A percentile compares a stretch with the other conserved stretches of the same genome.
These are phyloP conservation scores for Porites rus DNA, from an alignment of 92 coral and sea anemone species.

Conservation along the genomic window DNA sequence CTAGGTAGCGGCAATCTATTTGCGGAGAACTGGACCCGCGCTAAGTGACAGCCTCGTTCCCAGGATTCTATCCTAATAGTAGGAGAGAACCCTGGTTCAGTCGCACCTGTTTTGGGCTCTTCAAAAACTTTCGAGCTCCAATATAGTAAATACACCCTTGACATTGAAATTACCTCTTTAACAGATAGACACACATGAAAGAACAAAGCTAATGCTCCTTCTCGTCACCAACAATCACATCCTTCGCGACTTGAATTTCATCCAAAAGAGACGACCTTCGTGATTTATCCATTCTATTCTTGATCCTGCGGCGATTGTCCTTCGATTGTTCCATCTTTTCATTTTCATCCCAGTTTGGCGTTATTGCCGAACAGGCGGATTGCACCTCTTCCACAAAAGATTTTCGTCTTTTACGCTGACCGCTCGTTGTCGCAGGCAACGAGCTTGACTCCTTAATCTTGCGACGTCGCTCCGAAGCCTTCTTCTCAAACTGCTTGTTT, in stretches of 20 bases:
- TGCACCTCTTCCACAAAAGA: conserved; percentile 20
- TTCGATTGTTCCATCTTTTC: neutral
- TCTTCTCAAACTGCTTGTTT: conserved; percentile 12
- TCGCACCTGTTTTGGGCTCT: too few relatives aligned
- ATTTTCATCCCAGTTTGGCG: neutral
- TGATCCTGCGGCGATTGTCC: neutral
- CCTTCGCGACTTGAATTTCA: neutral
- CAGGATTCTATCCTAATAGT: too few relatives aligned
- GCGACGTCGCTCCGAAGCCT: conserved; percentile 8
- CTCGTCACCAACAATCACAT: neutral
- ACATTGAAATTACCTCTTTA: neutral
- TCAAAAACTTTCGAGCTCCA: too few relatives aligned
- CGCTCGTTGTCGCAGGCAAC: neutral
- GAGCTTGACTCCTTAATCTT: neutral
- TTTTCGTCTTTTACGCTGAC: neutral
- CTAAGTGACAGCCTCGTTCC: too few relatives aligned
- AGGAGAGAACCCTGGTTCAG: too few relatives aligned
- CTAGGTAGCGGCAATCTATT: too few relatives aligned
- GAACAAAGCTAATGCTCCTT: neutral
- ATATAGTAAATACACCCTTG: too few relatives aligned
- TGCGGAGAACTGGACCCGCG: too few relatives aligned
- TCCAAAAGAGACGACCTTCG: neutral
- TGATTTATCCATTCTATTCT: neutral
- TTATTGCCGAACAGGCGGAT: neutral
- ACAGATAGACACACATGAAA: neutral